Base-by-base conservation (phyloP, 2,113 vertebrate genomes). In the Vimba vimba region DNA sequence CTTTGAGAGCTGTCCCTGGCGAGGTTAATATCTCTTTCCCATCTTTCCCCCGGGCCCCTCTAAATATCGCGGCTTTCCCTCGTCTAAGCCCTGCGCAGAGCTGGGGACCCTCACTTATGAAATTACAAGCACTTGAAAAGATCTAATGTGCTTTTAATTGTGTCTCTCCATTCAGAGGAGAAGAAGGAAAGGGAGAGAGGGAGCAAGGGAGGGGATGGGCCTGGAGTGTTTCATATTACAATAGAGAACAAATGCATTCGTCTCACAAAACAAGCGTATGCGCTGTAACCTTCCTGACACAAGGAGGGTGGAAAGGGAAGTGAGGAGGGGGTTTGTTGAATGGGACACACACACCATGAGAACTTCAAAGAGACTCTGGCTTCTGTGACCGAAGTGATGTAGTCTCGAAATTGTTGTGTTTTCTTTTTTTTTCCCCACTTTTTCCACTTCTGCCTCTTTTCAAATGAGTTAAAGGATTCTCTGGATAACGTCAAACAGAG, bases 61-160 rank as follows among this genome's bases (percentile, higher is more conserved):
- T 89, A 94, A 91, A 90, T 91, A 87, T 91, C 91, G 92, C 30
- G 88, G 91, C 89, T 93, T 91, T 91, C 90, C 92, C 91, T 91
- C 88, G 82, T 90, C 92, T 78, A 79, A 85, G 68, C 76, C 76
- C 82, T 86, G 77, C 50, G 62, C 73, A 64, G 83, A 21, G 83
- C 59, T 75, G 73, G 90, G 89, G 88, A 86, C 71, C 88, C 90
- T 87, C 92, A 93, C 91, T 95, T 95, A 95, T 95, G 92, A 95
- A 95, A 95, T 95, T 94, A 95, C 94, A 92, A 95, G 94, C 89
- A 93, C 94, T 95, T 88, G 91, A 94, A 95, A 94, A 94, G 94
- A 95, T 95, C 95, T 95, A 95, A 95, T 95, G 93, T 94, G 94
- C 93, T 93, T 94, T 93, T 94, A 95, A 95, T 95, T 95, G 94